Conservation (phyloP, 2,113 vertebrate species). For the Nibea coibor region DNA sequence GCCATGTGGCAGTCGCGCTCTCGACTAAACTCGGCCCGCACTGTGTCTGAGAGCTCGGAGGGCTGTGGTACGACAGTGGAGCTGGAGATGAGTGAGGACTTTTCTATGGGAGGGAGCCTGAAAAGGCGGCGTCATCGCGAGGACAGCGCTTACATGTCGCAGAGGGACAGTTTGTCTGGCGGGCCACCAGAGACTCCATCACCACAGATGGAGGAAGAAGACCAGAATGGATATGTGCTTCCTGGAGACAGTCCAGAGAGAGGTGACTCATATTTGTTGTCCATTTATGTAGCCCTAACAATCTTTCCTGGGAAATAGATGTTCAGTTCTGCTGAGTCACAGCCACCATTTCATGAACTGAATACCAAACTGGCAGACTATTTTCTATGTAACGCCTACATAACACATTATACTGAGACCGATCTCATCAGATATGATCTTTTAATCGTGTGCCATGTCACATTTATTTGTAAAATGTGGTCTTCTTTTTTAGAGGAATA, state of each 20-base stretch:
- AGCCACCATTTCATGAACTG: not conserved
- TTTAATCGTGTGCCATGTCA: not conserved
- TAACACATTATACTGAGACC: not conserved
- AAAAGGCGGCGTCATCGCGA: constrained; percentile 85
- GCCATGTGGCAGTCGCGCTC: constrained; percentile 76
- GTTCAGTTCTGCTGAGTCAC: not conserved
- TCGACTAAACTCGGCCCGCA: constrained; percentile 85
- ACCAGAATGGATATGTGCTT: constrained; percentile 92
- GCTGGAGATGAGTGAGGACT: constrained; percentile 86
- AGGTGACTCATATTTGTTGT: constrained; percentile 67
- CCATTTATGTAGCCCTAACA: not conserved
- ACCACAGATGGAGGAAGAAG: constrained; percentile 87
- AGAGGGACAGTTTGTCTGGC: constrained; percentile 87
- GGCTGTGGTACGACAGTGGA: constrained; percentile 86
- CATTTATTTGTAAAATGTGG: not conserved
- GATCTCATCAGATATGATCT: no score
- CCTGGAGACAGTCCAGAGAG: constrained; percentile 87
- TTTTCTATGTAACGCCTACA: not conserved
- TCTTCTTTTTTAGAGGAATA: not conserved
- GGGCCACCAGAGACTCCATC: constrained; percentile 79
- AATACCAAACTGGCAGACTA: not conserved
- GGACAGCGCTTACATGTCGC: constrained; percentile 92
- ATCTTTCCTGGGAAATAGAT: not conserved
- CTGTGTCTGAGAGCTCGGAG: constrained; percentile 91
- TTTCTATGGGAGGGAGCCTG: constrained; percentile 78